Conservation (phyloP, 2,797 vertebrate genomes). For the Pseudotriccus pelzelni region DNA sequence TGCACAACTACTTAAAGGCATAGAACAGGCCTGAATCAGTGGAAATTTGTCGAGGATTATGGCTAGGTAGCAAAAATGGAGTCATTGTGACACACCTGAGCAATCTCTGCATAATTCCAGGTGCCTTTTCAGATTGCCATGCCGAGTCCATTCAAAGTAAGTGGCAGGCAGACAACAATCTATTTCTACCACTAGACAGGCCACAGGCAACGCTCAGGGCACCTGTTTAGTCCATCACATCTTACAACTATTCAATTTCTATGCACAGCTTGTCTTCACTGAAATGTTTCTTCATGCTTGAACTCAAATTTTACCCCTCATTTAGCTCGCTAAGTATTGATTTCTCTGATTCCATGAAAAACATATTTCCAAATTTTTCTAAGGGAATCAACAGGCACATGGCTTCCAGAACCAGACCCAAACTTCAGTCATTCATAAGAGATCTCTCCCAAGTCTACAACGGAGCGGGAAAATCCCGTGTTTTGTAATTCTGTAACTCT, state of each 20-base stretch:
- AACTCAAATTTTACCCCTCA: neutral
- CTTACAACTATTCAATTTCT: neutral
- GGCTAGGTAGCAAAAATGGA: neutral
- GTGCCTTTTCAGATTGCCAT: neutral
- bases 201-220: neutral
- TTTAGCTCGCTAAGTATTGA: neutral
- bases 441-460: neutral
- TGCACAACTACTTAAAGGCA: neutral
- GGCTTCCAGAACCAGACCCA: neutral
- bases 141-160: neutral
- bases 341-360: neutral
- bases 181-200: neutral
- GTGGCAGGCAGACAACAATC: neutral
- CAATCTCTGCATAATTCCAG: neutral
- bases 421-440: neutral
- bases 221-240: neutral
- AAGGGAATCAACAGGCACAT: neutral
- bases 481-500: neutral
- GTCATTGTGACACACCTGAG: neutral
- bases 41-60: neutral
- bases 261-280: neutral
- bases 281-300: neutral
- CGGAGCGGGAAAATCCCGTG: neutral
- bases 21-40: neutral
- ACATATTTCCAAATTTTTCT: neutral